Conservation (phyloP, 2,888 invertebrate species). For the Habroteleia sp. region DNA sequence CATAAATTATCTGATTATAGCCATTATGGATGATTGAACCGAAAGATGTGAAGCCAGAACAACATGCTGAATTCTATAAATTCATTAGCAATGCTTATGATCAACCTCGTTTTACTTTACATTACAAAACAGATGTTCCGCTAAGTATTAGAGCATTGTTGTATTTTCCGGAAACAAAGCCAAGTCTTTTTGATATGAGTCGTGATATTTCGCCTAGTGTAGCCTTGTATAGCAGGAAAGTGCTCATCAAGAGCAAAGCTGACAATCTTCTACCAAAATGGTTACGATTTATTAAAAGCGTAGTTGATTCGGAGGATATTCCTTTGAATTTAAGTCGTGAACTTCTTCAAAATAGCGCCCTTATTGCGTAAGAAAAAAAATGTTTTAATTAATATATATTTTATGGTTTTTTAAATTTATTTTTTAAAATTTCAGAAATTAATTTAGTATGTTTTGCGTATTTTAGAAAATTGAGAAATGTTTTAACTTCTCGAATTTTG, state of each 20-base stretch:
- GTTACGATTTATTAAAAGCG: constrained; percentile 97
- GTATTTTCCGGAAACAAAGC: constrained; percentile 96
- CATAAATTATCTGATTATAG: too few species aligned
- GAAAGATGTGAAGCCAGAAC: constrained; percentile 90
- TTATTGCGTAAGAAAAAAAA: constrained; percentile 86
- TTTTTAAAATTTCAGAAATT: neutral
- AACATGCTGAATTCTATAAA: constrained; percentile 96
- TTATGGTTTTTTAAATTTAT: too few species aligned
- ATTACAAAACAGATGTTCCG: constrained; percentile 96
- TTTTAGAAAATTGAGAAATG: constrained; percentile 89
- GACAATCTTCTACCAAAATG: constrained; percentile 96
- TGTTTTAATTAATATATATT: too few species aligned
- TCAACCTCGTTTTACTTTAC: constrained; percentile 92
- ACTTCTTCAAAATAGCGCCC: constrained; percentile 94
- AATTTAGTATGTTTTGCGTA: too few species aligned
- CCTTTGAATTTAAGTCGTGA: constrained; percentile 98
- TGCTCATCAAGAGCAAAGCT: constrained; percentile 95
- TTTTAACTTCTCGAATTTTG: constrained; percentile 91
- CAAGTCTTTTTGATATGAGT: constrained; percentile 94
- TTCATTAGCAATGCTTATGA: constrained; percentile 94
- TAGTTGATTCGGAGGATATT: constrained; percentile 99
- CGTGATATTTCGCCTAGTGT: constrained; percentile 92
- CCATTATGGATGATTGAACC: constrained; percentile 97
- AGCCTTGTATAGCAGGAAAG: constrained; percentile 94
- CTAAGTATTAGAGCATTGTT: constrained; percentile 94